phyloP scores from a whole-genome alignment of 2,113 vertebrate species.

The Platycercus adscitus region DNA sequence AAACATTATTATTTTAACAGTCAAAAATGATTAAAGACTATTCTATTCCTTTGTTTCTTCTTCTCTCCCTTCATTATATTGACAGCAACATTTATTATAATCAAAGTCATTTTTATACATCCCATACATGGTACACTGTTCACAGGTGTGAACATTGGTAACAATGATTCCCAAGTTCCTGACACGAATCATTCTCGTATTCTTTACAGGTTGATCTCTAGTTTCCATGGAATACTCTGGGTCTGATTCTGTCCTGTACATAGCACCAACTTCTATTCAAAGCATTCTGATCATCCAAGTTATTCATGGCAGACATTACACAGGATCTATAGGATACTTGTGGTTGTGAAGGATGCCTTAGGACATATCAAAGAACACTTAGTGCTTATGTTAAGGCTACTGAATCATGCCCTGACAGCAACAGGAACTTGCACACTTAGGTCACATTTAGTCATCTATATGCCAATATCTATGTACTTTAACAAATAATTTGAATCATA shows the following conservation, averaged over 20 bases:
- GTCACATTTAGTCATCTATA: not conserved
- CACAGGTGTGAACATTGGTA: too few species aligned
- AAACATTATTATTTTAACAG: too few species aligned
- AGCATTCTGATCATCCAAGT: fast-evolving
- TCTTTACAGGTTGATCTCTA: not conserved
- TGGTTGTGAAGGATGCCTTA: not conserved
- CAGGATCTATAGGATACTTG: not conserved
- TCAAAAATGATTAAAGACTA: too few species aligned
- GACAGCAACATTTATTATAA: too few species aligned
- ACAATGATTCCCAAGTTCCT: too few species aligned
- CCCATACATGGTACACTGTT: too few species aligned
- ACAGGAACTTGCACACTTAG: not conserved
- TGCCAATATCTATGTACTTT: not conserved
- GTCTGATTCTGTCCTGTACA: not conserved
- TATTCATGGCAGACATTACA: not conserved
- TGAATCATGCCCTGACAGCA: not conserved
- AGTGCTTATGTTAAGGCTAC: not conserved
- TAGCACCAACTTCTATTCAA: too few species aligned
- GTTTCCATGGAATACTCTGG: not conserved
- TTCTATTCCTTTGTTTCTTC: too few species aligned
- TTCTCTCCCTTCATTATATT: too few species aligned
- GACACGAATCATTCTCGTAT: too few species aligned
- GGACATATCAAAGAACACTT: not conserved
- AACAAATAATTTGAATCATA: not conserved
- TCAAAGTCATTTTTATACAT: too few species aligned